These are phyloP conservation scores for Tipula helvola DNA, from an alignment of 2,888 invertebrate genomes.

Conservation along the genomic window DNA sequence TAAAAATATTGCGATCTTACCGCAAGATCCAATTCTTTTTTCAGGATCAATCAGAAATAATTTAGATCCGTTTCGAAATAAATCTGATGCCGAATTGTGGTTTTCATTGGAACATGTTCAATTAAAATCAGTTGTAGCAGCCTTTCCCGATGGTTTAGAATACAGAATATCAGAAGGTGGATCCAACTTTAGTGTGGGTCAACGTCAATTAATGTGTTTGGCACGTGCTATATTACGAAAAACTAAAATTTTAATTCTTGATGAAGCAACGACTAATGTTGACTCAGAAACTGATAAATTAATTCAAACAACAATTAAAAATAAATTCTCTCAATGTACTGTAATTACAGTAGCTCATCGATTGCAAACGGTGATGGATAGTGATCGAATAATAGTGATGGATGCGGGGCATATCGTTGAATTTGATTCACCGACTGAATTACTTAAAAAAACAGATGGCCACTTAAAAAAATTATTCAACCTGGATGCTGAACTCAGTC, in stretches of 20 bases:
- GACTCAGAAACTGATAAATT: slow-evolving; percentile 67
- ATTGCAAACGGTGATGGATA: slow-evolving; percentile 82
- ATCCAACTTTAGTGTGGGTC: slow-evolving; percentile 65
- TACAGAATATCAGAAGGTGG: slow-evolving; percentile 51
- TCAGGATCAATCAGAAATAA: neutral
- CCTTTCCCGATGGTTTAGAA: slow-evolving; percentile 39
- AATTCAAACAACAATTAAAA: slow-evolving; percentile 71
- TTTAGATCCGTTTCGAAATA: slow-evolving; percentile 29
- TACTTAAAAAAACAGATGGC: slow-evolving; percentile 43
- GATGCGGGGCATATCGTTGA: slow-evolving; percentile 60
- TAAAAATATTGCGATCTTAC: slow-evolving; percentile 49
- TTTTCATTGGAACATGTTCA: slow-evolving; percentile 64
- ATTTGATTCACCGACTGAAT: slow-evolving; percentile 59
- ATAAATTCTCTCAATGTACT: slow-evolving; percentile 67
- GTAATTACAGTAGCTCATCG: slow-evolving; percentile 87
- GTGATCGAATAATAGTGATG: slow-evolving; percentile 75
- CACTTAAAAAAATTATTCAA: slow-evolving; percentile 53
- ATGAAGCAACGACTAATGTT: slow-evolving; percentile 75
- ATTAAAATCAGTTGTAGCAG: slow-evolving; percentile 38
- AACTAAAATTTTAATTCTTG: slow-evolving; percentile 43
- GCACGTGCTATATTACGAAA: slow-evolving; percentile 59
- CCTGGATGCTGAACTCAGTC: slow-evolving; percentile 44
- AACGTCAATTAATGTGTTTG: slow-evolving; percentile 67
- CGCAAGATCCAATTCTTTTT: slow-evolving; percentile 32
- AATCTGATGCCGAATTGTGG: slow-evolving; percentile 56